Evolutionary conservation across 1,140 invertebrate genomes (phyloP), one percentile per base, ranked within the genome.

Genomic region (Procambarus virginalis): DNA sequence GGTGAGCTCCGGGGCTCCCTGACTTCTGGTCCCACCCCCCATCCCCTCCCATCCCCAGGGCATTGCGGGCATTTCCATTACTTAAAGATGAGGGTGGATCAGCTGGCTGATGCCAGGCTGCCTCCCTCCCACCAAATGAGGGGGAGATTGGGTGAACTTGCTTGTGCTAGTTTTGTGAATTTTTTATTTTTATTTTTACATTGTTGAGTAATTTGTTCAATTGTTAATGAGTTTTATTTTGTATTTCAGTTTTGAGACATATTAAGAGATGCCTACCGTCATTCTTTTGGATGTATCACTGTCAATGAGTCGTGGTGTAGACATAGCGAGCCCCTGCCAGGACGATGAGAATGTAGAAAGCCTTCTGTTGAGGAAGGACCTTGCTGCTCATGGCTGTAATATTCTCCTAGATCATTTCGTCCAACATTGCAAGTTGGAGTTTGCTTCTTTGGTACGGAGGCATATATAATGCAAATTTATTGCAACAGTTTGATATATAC

Each of bases 341-440:
- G 94, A 93, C 22, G 94, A 94, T 78, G 93, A 94, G 76, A 91
- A 93, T n/a, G 94, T 95, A 89, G 95, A 94, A 86, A 95, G 95
- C 91, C 94, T 95, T 77, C 95, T 95, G 0, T 95, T 96, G 80
- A 95, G 96, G 92, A 95, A 97, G 92, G 86, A 89, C 55, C 95
- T 99, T 87, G 98, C 97, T 10, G 94, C 97, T 64, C 95, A 97
- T 87, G 98, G 97, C 75, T 96, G 99, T 86, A 97, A 97, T 93
- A 95, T 96, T 73, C 95, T 99, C 89, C 94, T 99, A 58, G 97
- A 99, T 94, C 97, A 97, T 94, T 94, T 99, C 83, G 95, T 96
- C 92, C 93, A 95, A 2, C 96, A 98, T 93, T 97, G 96, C 14
- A 98, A 97, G 94, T 93, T 99, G 80, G 98, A 99, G 94, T 98